Evolutionary conservation across 2,113 vertebrate genomes (phyloP), one percentile per base, ranked within the genome.

Genomic region (Oncorhynchus kisutch): DNA sequence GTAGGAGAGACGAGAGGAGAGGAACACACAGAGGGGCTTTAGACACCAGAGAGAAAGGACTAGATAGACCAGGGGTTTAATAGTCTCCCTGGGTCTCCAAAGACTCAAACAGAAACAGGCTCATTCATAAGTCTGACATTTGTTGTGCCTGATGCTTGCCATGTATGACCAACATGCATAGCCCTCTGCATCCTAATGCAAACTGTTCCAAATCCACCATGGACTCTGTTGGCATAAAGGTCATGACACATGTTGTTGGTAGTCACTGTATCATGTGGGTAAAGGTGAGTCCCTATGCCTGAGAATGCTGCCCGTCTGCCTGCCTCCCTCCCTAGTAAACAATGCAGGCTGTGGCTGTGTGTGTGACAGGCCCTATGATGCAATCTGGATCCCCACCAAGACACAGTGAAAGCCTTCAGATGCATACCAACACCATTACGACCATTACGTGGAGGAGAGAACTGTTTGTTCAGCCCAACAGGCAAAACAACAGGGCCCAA

Each of bases 331-430:
- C 77, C 75, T 70, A 84, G 81, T 85, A 89, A 88, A 90, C 89
- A 91, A 88, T 82, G 77, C 86, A 81, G 77, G 78, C 60, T 83
- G 81, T 82, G 77, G 79, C 65, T 83, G 80, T 82, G 81, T 78
- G 45, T 89, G 87, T 89, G 70, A 89, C 84, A 57, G 45, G 83
- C 85, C 80, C 84, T 84, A 88, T 92, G 92, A 93, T 90, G 91
- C 92, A 94, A 92, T 89, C 90, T 92, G 92, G 88, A 90, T 83
- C 76, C 3, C 79, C 82, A 88, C 91, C 91, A 92, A 87, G 86
- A 74, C 90, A 88, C 91, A 90, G 84, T 90, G 79, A 86, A 86
- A 92, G 85, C 79, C 77, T 48, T 60, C 82, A 74, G 82, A 80
- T 80, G 75, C 82, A 87, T 89, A 92, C 92, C 91, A 91, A 90